Conservation (phyloP, 2,888 invertebrate genomes). For the Thera obeliscata region DNA sequence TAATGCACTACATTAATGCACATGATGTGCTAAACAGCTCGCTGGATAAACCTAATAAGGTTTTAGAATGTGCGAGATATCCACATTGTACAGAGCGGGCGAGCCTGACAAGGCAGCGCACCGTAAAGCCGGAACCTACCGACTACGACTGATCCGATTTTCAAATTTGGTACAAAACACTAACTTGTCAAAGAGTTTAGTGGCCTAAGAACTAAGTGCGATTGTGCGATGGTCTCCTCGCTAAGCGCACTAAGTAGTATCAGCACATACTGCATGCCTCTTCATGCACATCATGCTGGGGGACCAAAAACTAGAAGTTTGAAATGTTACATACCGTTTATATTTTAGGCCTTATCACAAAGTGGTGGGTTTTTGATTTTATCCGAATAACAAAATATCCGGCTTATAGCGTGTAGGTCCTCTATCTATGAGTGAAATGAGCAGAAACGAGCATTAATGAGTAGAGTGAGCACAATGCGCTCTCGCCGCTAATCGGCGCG, state of each 20-base stretch:
- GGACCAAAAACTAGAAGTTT: neutral
- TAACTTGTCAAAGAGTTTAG: neutral
- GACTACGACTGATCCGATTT: neutral
- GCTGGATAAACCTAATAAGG: constrained; percentile 21
- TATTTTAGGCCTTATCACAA: too few species aligned
- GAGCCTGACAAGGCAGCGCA: neutral
- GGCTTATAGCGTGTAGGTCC: constrained; percentile 9
- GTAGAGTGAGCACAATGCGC: constrained; percentile 36
- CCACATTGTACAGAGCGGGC: constrained; percentile 4
- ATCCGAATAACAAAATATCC: neutral
- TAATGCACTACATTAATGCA: constrained; percentile 24
- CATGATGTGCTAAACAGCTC: constrained; percentile 15
- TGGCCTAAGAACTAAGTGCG: neutral
- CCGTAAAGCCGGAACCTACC: constrained; percentile 13
- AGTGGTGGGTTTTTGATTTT: neutral
- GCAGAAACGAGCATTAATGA: constrained; percentile 29
- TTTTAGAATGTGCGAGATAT: constrained; percentile 1
- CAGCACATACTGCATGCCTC: neutral
- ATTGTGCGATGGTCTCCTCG: neutral
- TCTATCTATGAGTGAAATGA: constrained; percentile 24
- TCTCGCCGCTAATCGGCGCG: constrained; percentile 42
- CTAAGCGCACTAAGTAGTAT: neutral
- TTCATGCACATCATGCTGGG: neutral
- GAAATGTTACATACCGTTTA: too few species aligned
- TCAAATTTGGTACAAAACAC: constrained; percentile 2